A percentile compares a stretch with the other conserved stretches of the same genome.
phyloP scores from a whole-genome alignment of 2,888 invertebrate species.

The Drosophila subquinaria region DNA sequence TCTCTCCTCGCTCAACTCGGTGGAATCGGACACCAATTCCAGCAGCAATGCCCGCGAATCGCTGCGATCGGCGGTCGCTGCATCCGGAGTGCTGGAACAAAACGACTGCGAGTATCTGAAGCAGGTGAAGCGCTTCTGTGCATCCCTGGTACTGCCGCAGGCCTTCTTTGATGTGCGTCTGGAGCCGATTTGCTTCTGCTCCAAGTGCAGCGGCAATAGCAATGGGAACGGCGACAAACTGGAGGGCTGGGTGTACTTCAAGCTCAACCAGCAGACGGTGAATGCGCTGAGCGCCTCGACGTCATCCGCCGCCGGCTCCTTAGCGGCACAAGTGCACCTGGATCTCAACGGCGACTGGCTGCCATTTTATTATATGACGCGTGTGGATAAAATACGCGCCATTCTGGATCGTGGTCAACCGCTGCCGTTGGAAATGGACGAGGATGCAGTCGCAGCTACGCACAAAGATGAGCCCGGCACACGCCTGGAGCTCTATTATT shows the following conservation, averaged over 20 bases:
- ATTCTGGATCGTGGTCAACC: slow-evolving; percentile 85
- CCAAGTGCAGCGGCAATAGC: slow-evolving; percentile 74
- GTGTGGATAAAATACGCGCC: slow-evolving; percentile 85
- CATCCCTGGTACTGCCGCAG: slow-evolving; percentile 84
- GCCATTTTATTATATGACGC: slow-evolving; percentile 84
- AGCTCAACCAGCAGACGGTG: slow-evolving; percentile 84
- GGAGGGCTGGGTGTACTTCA: slow-evolving; percentile 85
- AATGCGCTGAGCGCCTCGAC: slow-evolving; percentile 69
- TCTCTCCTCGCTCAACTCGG: slow-evolving; percentile 62
- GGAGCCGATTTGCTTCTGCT: slow-evolving; percentile 84
- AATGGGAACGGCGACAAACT: slow-evolving; percentile 81
- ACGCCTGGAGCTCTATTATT: slow-evolving; percentile 83
- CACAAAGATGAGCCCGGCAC: slow-evolving; percentile 85
- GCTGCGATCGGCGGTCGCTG: slow-evolving; percentile 76
- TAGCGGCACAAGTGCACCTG: slow-evolving; percentile 50
- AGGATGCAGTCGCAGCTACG: slow-evolving; percentile 74
- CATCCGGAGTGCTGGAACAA: slow-evolving; percentile 77
- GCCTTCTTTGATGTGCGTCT: slow-evolving; percentile 82
- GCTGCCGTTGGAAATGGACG: slow-evolving; percentile 82
- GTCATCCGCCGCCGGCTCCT: slow-evolving; percentile 49
- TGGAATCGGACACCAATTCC: slow-evolving; percentile 70
- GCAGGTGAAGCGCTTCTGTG: slow-evolving; percentile 84
- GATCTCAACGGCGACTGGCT: slow-evolving; percentile 83
- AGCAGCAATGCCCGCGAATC: slow-evolving; percentile 75
- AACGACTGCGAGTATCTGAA: slow-evolving; percentile 85